Base-by-base conservation (phyloP, 53 echinoderm and acorn worm genomes). In the Apostichopus leukothele region DNA sequence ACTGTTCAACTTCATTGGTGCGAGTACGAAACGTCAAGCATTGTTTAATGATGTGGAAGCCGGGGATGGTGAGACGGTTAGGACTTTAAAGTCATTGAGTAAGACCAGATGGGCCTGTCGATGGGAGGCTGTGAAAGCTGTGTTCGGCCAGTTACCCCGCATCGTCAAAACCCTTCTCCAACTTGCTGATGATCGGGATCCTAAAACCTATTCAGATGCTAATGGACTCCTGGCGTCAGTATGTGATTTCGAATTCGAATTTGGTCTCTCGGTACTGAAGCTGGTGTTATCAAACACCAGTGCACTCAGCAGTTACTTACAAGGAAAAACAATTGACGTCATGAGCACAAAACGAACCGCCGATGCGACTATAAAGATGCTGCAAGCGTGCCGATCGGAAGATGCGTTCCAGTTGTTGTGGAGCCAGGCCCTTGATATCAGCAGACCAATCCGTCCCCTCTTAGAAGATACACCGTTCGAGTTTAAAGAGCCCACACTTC, bases 201-300 rank as follows among this genome's bases (percentile, higher is more conserved):
- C 86, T 50, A 86, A 86, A 51, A 86, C 86, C 16, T 39, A 86
- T 71, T 63, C 67, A 23, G 86, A 66, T 7, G 25, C 5, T 25
- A 18, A 13, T 60, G 86, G 67, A 66, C 86, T 66, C 5, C 66
- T 67, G 11, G 7, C 20, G 61, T 66, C 86, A 1, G 50, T 86
- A 8, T 86, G 86, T 68, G 68, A 86, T 61, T 86, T 86, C 67
- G 86, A 63, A 4, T 66, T 86, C 25, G 73, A 66, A 11, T 71
- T 86, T 86, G 86, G 68, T 23, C 50, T 86, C 22, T 51, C 9
- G 16, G 1, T 86, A 6, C 50, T 86, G 39, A 81, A 81, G 81
- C 22, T 79, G 1, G 50, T 81, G 14, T 55, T 81, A 57, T 81
- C 57, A 4, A 81, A 81, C 81, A 81, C 81, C 54, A 81, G 81